Base-by-base conservation (phyloP, 2,888 invertebrate genomes). In the Diarsia mendica region DNA sequence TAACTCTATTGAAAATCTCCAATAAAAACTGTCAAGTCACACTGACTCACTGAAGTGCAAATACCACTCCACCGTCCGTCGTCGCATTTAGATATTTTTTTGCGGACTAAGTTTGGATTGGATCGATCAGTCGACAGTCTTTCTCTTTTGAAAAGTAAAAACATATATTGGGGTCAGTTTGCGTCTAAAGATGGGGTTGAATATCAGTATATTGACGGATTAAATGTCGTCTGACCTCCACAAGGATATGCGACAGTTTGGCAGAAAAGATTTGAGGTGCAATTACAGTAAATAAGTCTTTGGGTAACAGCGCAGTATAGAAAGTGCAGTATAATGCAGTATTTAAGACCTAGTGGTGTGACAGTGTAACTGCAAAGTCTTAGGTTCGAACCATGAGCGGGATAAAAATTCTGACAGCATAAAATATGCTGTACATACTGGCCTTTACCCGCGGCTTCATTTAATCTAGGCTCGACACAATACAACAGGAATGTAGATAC, bases 11-110 rank as follows among this genome's bases (percentile, higher is more conserved):
- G 55, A 13, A 44, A 33, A 0, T 18, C 28, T 28, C 67, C 72
- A 72, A 28, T 63, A 72, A 48, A 66, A 78, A 63, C 46, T 64
- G 79, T 67, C 67, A 74, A 74, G 33, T 64, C 74, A 58, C 20
- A 72, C 60, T 66, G 60, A 65, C 58, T 48, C 55, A 67, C 33
- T 67, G 67, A 58, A 64, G 58, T 48, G 67, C 58, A 74, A 74
- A 74, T 58, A 58, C 53, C 28, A 48, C 23, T 33, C 8, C n/a
- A n/a, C 13, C 49, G 13, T 3, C 18, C 5, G 51, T 55, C 28
- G 49, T 61, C 23, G 63, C 49, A 66, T 72, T 79, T n/a, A 20
- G 23, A 58, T 72, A 46, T 78, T 67, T 67, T 75, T 55, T 78
- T 53, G 13, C 20, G 10, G 1, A 53, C 46, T n/a, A 48, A 61